These are phyloP conservation scores for Diplosoma virens DNA, from an alignment of 23 tunicate genomes.

Conservation along the genomic window DNA sequence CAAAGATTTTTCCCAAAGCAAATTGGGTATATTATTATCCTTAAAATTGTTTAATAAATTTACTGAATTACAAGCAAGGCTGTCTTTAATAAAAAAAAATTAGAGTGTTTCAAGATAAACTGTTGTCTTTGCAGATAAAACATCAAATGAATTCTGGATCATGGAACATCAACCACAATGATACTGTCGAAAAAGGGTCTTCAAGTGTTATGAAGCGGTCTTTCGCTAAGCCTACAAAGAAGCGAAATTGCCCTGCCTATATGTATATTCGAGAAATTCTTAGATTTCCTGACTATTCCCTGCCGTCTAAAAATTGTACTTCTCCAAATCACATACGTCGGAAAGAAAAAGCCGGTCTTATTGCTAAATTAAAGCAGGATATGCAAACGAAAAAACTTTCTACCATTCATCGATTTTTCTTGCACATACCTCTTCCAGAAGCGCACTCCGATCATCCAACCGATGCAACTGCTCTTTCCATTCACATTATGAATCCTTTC, in stretches of 20 bases:
- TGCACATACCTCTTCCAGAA: conserved; percentile 57
- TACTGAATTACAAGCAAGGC: too few relatives aligned
- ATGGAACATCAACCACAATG: neutral
- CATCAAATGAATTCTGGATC: neutral
- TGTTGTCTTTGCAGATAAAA: neutral
- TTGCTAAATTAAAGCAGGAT: conserved; percentile 16
- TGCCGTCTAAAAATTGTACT: neutral
- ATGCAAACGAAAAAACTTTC: neutral
- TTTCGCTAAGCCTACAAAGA: conserved; percentile 32
- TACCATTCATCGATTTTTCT: conserved; percentile 35
- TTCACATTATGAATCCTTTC: conserved; percentile 36
- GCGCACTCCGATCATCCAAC: conserved; percentile 48
- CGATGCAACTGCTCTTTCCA: neutral
- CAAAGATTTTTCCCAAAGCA: too few relatives aligned
- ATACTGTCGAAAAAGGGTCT: too few relatives aligned
- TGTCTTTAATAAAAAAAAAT: too few relatives aligned
- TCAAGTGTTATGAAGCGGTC: conserved; percentile 10
- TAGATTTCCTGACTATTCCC: conserved; percentile 41
- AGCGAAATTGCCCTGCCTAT: conserved; percentile 55
- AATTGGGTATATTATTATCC: too few relatives aligned
- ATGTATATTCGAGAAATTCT: conserved; percentile 55
- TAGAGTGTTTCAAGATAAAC: too few relatives aligned
- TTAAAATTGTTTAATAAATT: too few relatives aligned
- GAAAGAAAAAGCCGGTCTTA: conserved; percentile 33
- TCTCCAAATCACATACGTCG: conserved; percentile 35